Base-by-base conservation (phyloP, 2,888 invertebrate species). In the Osedax fenrisi region DNA sequence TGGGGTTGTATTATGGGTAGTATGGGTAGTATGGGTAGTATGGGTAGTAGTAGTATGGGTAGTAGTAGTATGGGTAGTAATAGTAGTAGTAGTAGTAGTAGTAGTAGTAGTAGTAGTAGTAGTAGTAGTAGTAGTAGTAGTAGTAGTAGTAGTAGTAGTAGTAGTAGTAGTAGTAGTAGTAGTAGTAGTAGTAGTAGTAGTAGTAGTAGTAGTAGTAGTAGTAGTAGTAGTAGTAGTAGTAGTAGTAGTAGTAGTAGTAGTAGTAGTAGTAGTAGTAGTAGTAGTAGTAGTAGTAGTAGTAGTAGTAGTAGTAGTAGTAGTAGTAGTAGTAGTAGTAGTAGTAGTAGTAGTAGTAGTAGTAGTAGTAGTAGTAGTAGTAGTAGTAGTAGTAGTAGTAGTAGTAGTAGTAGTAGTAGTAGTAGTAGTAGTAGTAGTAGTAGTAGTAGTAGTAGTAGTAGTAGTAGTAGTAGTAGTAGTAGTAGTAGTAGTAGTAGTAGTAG, bases 91-190 rank as follows among this genome's bases (percentile, higher is more conserved):
- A 41, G 41, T 64, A 64, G 66, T 13, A 64, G 5, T 13, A 64
- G 66, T 64, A 64, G 66, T 13, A 64, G 5, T 13, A 64, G 66
- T 64, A 64, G 66, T 13, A 64, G 5, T 13, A 64, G 66, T 64
- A 64, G 66, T 13, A 64, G 5, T 13, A 64, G 66, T 64, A 64
- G 66, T 13, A 64, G 5, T 13, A 64, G 66, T 64, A 64, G 66
- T 13, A 64, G 5, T 13, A 64, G 66, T 64, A 64, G 66, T 13
- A 64, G 5, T 13, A 64, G 66, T 64, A 64, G 66, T 13, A 64
- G 5, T 13, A 64, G 66, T 64, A 64, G 66, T 13, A 64, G 5
- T 10, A 41, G 41, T 41, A 41, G 41, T n/a, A 41, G 17, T 41
- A 41, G 41, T 41, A 41, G 41, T 10, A 41, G 5, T 13, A 64